Evolutionary conservation across 2,113 vertebrate species (phyloP), one percentile per base, ranked within the genome.

Genomic region (Sceloporus tristichus): DNA sequence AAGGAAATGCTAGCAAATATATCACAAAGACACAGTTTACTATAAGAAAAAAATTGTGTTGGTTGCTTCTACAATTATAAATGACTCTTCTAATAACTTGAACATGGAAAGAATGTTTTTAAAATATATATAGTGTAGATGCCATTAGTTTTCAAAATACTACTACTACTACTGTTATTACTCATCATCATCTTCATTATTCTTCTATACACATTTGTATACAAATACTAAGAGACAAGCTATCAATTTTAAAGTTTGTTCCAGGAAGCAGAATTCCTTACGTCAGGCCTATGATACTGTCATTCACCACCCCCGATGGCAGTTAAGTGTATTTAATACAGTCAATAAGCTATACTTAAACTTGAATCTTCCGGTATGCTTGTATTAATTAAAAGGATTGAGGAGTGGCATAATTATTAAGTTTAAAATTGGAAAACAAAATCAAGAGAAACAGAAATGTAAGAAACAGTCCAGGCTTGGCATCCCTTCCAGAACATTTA

Each of bases 311-410:
- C 18, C 68, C 75, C 9, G 70, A 19, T 54, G 79, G 82, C 68
- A 92, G 53, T 90, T 89, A 89, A 85, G 6, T n/a, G 27, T 13
- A 70, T 27, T 27, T 71, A 86, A 23, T 56, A 66, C 1, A 42
- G 54, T 76, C 18, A 42, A 27, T 19, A 34, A 92, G 54, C 68
- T 87, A 65, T 29, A 75, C 54, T 66, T 56, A 92, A n/a, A 91
- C 27, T 65, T 1, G 59, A 10, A 7, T 9, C 40, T 42, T 38
- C 42, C 86, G 6, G 77, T 23, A 88, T 2, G 74, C 85, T 53
- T 82, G 54, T 62, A 23, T 53, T 83, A n/a, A 18, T 38, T 3
- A 89, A 85, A 84, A 9, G 14, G 54, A 89, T 85, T 76, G 81
- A 76, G 81, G 76, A 18, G 4, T 4, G 27, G n/a, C 14, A 54